Base-by-base conservation (phyloP, 2,888 invertebrate species). In the Nomada hirtipes region DNA sequence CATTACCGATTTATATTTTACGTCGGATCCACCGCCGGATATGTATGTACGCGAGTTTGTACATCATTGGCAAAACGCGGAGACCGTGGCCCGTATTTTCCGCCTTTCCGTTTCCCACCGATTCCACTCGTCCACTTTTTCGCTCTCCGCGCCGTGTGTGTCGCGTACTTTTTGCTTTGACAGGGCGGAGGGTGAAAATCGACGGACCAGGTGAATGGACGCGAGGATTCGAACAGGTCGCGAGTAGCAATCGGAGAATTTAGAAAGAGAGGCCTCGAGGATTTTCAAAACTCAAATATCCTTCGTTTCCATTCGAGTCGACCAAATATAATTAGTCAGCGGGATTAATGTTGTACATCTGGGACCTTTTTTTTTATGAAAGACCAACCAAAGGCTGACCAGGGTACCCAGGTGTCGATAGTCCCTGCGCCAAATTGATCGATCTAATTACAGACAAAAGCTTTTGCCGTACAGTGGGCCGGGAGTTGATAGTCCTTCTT, bases 1-100 rank as follows among this genome's bases (percentile, higher is more conserved):
- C 83, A 83, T 87, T 85, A 85, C 81, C 87, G 87, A 87, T 87
- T 87, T 87, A 87, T 87, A 87, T 87, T 87, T 87, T 76, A 87
- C 86, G 80, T 78, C 80, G 86, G 88, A 87, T 87, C 87, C 87
- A 73, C 73, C 75, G 55, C 67, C 75, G 76, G 82, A 79, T 84
- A 82, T 82, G 83, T 73, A 36, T 36, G 36, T 7, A 36, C 36
- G 80, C 76, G 71, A 72, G 85, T 83, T 80, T 76, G 75, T 85
- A 76, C 76, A 69, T 61, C 59, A 68, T 69, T 72, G 83, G 11
- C 3, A 42, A 42, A 68, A 68, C 53, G 53, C 42, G 55, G 55
- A 70, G 69, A 65, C 4, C 63, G 64, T 60, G 73, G 79, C 64
- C 74, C 70, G 67, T 76, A 53, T 79, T 79, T 79, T 79, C 69